A percentile compares a stretch with the other conserved stretches of the same genome.
phyloP scores from a whole-genome alignment of 2,797 vertebrate genomes.

The Brachyrhaphis roseni region DNA sequence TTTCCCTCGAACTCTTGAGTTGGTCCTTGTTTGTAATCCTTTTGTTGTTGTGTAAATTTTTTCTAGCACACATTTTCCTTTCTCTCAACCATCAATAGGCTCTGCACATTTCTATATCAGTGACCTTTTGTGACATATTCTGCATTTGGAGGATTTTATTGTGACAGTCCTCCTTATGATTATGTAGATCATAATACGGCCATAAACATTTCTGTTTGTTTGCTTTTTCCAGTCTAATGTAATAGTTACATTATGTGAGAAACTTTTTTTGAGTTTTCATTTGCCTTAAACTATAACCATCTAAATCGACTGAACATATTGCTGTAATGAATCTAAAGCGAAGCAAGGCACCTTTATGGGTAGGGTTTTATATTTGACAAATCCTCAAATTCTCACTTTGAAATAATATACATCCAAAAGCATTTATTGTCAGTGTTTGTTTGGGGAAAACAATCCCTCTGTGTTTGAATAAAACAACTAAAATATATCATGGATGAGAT shows the following conservation, averaged over 20 bases:
- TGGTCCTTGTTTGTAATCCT: background rate
- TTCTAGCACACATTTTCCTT: background rate
- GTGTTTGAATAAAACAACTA: background rate
- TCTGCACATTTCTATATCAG: background rate
- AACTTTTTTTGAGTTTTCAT: background rate
- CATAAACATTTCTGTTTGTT: background rate
- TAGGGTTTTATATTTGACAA: background rate
- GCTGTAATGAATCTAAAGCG: background rate
- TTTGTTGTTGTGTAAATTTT: background rate
- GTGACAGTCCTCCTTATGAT: background rate
- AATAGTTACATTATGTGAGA: background rate
- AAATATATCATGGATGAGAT: background rate
- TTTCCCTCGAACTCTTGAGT: background rate
- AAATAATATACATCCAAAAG: background rate
- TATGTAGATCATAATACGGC: background rate
- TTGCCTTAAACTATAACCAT: background rate
- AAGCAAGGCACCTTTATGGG: background rate
- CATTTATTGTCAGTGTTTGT: background rate
- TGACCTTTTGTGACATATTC: background rate
- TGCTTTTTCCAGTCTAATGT: background rate
- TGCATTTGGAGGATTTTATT: background rate
- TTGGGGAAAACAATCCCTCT: background rate
- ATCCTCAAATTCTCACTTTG: background rate
- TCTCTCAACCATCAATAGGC: background rate
- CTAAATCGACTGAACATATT: background rate